Evolutionary conservation across 2,797 vertebrate species (phyloP).

Genomic region (Craterocephalus amniculus): DNA sequence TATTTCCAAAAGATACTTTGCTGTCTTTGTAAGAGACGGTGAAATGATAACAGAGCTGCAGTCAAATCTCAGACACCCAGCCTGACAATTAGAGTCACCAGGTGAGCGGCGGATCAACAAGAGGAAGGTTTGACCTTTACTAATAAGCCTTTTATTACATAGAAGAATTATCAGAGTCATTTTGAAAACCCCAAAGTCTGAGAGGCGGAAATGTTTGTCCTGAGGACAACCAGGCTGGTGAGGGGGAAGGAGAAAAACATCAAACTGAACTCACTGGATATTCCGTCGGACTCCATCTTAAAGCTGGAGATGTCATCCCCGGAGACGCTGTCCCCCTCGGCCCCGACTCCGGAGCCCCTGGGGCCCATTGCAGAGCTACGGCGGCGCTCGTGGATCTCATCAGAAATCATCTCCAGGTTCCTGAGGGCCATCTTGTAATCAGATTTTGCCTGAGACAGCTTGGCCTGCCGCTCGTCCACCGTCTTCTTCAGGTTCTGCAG

Average conservation of each 20-base stretch:
- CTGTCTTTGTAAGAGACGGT: not conserved
- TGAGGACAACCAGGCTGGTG: not conserved
- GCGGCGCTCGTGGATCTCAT: constrained; percentile 94
- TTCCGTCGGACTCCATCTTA: constrained; percentile 86
- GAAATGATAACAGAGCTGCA: not conserved
- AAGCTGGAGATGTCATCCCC: constrained; percentile 83
- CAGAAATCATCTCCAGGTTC: constrained; percentile 96
- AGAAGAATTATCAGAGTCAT: not conserved
- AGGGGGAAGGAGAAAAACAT: not conserved
- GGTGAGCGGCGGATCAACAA: constrained; percentile 4
- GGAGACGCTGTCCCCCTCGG: constrained; percentile 84
- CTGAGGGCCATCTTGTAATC: constrained; percentile 93
- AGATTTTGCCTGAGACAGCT: constrained; percentile 89
- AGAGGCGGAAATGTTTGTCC: not conserved
- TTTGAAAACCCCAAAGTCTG: not conserved
- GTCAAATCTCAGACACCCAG: not conserved
- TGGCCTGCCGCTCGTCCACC: constrained; percentile 93
- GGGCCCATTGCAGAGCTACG: constrained; percentile 89
- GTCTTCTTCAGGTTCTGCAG: constrained; percentile 92
- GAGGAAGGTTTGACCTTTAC: constrained; percentile 25
- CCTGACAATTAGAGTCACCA: constrained; percentile 36
- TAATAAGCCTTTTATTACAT: constrained; percentile 14
- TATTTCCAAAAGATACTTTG: not conserved
- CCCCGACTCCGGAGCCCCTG: constrained; percentile 90
- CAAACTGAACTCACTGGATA: constrained; percentile 88